These are phyloP conservation scores for Ptychodera flava DNA, from an alignment of 35 echinoderm and acorn worm species.

Conservation along the genomic window DNA sequence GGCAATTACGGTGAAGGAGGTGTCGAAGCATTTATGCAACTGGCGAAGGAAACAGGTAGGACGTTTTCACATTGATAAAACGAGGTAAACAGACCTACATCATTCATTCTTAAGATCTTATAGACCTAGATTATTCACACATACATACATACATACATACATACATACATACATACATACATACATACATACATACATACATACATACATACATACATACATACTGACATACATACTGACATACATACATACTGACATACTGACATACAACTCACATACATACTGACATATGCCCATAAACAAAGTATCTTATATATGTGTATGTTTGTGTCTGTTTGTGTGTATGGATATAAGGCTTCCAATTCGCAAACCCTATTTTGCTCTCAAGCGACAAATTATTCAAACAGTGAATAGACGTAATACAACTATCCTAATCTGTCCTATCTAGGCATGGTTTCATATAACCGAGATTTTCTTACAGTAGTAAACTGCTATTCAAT, in stretches of 20 bases:
- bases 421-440: no score
- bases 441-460: no score
- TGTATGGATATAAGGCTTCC: no score
- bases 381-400: no score
- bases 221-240: not conserved
- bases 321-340: no score
- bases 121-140: no score
- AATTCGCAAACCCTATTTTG: no score
- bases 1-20: conserved; percentile 96
- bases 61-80: not conserved
- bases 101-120: not conserved
- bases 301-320: no score
- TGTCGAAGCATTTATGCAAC: conserved; percentile 82
- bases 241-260: not conserved
- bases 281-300: no score
- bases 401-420: no score
- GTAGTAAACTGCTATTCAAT: no score
- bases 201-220: not conserved
- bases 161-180: not conserved
- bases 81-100: not conserved
- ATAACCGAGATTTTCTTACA: no score
- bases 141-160: not conserved
- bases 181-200: not conserved
- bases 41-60: conserved; percentile 67
- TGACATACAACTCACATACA: not conserved